Conservation (phyloP, 2,113 vertebrate genomes). For the Phalacrocorax brasilianus region DNA sequence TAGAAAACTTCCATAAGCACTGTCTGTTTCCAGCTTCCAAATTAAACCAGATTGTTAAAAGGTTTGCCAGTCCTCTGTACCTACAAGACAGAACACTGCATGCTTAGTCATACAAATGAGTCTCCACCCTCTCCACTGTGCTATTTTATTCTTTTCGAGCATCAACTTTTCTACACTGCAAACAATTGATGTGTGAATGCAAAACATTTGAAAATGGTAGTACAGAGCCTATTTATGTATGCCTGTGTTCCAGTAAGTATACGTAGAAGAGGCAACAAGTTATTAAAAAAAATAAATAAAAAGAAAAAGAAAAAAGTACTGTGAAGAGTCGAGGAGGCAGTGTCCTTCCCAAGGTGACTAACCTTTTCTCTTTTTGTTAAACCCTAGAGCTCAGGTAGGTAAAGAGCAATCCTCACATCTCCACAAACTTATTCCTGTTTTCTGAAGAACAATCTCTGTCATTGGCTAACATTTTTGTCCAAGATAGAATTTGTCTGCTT, state of each 20-base stretch:
- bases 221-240: background rate
- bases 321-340: background rate
- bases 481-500: background rate
- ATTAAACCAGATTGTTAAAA: background rate
- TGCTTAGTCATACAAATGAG: background rate
- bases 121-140: background rate
- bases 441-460: background rate
- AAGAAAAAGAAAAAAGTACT: background rate
- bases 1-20: background rate
- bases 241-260: background rate
- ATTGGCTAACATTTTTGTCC: background rate
- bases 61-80: background rate
- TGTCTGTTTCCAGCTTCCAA: background rate
- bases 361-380: background rate
- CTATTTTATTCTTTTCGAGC: background rate
- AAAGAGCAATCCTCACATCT: background rate
- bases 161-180: background rate
- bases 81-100: background rate
- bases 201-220: background rate
- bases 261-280: background rate
- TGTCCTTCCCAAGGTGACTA: background rate
- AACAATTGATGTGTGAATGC: background rate
- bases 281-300: background rate
- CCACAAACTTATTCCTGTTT: background rate
- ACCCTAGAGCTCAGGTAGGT: background rate